These are phyloP conservation scores for Hyperoplus immaculatus DNA, from an alignment of 2,797 vertebrate species.

Conservation along the genomic window DNA sequence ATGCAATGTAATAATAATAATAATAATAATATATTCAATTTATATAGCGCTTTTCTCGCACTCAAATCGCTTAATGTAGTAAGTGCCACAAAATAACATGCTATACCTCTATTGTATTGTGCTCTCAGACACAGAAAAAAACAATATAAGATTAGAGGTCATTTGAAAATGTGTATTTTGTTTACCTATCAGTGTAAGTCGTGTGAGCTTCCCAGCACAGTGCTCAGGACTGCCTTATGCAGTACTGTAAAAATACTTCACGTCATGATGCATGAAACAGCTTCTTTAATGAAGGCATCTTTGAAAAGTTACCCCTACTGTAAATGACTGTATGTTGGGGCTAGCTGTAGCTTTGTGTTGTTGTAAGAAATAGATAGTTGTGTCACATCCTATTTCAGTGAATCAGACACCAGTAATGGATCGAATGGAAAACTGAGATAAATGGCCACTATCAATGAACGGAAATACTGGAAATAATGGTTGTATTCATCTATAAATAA, in stretches of 20 bases:
- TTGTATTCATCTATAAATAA: neutral
- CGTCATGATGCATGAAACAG: neutral
- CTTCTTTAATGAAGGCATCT: conserved; percentile 1
- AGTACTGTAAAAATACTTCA: neutral
- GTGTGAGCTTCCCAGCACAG: neutral
- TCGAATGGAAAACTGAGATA: neutral
- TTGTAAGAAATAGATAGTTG: neutral
- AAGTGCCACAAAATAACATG: neutral
- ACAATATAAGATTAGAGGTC: neutral
- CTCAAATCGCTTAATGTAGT: no score
- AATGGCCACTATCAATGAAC: neutral
- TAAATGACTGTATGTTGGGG: neutral
- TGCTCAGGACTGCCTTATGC: conserved; percentile 1
- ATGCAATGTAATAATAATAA: no score
- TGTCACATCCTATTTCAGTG: neutral
- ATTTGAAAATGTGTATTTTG: neutral
- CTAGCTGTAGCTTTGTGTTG: neutral
- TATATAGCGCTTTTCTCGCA: no score
- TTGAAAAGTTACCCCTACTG: neutral
- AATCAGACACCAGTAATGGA: neutral
- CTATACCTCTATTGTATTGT: neutral
- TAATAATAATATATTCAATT: no score
- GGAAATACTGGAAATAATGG: conserved; percentile 1
- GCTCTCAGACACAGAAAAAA: neutral
- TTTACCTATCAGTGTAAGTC: neutral